Conservation (phyloP, 2,113 vertebrate genomes). For the Laterallus jamaicensis region DNA sequence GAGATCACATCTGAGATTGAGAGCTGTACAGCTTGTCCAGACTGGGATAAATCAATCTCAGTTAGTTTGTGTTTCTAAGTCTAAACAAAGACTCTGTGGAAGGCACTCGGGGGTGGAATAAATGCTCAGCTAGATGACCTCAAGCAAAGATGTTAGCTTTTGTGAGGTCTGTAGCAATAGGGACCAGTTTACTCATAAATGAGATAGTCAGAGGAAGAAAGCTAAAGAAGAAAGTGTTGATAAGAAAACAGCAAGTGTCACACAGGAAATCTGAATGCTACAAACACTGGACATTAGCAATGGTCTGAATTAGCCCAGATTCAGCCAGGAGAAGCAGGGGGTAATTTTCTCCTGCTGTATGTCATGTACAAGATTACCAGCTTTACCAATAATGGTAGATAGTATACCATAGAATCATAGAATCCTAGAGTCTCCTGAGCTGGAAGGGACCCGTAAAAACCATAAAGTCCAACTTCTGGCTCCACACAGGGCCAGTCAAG, state of each 20-base stretch:
- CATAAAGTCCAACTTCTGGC: too few relatives aligned
- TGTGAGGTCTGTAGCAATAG: neutral
- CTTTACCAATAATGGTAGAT: neutral
- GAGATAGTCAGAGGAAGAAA: neutral
- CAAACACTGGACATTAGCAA: neutral
- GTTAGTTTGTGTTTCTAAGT: neutral
- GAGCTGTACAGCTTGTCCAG: neutral
- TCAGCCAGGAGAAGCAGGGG: neutral
- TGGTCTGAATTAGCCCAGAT: neutral
- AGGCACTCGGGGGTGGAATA: neutral
- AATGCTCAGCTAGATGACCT: neutral
- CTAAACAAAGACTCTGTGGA: neutral
- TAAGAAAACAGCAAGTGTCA: neutral
- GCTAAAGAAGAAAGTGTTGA: neutral
- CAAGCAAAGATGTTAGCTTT: neutral
- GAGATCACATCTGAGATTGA: neutral
- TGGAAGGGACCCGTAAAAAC: too few relatives aligned
- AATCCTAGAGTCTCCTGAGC: too few relatives aligned
- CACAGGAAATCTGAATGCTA: neutral
- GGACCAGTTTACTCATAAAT: neutral
- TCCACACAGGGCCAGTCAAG: too few relatives aligned
- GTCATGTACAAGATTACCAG: neutral
- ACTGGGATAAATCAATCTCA: slow-evolving; percentile 23
- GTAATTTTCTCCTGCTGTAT: neutral
- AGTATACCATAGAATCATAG: neutral